Percentiles rank a stretch among this genome's conserved stretches.
phyloP scores from a whole-genome alignment of 2,113 vertebrate genomes.

The Pionites leucogaster region DNA sequence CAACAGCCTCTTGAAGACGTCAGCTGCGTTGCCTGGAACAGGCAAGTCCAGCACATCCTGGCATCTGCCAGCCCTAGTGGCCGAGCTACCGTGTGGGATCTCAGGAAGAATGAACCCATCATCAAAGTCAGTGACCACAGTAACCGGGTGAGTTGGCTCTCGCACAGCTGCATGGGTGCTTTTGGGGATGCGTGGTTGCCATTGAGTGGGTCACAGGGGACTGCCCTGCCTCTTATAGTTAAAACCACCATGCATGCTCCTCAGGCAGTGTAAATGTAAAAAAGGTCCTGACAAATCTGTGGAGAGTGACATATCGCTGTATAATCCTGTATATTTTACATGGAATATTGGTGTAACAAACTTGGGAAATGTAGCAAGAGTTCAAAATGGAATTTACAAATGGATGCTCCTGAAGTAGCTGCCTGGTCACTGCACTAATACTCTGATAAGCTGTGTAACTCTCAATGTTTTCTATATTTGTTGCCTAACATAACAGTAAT shows the following conservation, averaged over 20 bases:
- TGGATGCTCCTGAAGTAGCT: background rate
- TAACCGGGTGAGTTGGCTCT: constrained; percentile 80
- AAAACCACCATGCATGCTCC: background rate
- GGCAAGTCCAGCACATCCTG: constrained; percentile 83
- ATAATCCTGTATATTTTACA: background rate
- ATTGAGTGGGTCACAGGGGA: background rate
- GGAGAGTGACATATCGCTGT: background rate
- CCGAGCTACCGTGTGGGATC: constrained; percentile 92
- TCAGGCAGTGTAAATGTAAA: background rate
- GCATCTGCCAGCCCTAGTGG: constrained; percentile 89
- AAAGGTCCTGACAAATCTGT: background rate
- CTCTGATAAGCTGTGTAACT: background rate
- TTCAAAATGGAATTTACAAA: background rate
- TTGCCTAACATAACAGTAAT: background rate
- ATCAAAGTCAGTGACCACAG: constrained; percentile 99
- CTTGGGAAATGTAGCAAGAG: background rate
- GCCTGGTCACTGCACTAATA: background rate
- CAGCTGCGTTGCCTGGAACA: constrained; percentile 84
- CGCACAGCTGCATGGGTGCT: rapidly evolving
- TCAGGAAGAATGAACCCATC: constrained; percentile 95
- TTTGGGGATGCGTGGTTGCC: background rate
- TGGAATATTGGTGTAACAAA: background rate
- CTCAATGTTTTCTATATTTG: background rate
- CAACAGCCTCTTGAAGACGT: constrained; percentile 90
- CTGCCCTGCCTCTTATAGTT: rapidly evolving